A percentile compares a stretch with the other conserved stretches of the same genome.
These are phyloP conservation scores for Tipula lateralis DNA, from an alignment of 2,888 invertebrate species.

Conservation along the genomic window DNA sequence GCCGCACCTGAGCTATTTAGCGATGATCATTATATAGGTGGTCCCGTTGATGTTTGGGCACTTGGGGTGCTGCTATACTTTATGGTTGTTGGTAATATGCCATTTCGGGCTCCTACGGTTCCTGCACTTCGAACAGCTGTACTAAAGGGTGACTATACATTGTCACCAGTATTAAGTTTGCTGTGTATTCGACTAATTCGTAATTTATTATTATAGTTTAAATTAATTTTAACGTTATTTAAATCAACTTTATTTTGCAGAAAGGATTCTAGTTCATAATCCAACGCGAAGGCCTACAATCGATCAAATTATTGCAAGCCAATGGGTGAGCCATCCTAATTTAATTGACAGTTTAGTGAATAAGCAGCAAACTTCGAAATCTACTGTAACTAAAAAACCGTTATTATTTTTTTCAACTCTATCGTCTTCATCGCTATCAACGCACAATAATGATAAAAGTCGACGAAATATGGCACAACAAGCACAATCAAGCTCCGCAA, in stretches of 20 bases:
- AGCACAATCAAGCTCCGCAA: conserved; percentile 37
- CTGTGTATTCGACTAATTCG: conserved; percentile 53
- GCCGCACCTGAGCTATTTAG: conserved; percentile 74
- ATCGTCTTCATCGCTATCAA: background rate
- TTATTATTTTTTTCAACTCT: background rate
- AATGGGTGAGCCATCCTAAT: conserved; percentile 53
- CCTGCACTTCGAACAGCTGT: conserved; percentile 64
- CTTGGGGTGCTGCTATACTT: conserved; percentile 68
- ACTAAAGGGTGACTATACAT: conserved; percentile 57
- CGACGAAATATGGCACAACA: background rate
- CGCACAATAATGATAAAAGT: background rate
- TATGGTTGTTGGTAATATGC: conserved; percentile 72
- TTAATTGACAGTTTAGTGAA: conserved; percentile 37
- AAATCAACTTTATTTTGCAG: conserved; percentile 41
- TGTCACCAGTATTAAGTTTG: conserved; percentile 53
- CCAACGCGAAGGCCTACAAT: conserved; percentile 51
- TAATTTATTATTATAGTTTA: conserved; percentile 39
- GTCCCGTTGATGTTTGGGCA: conserved; percentile 66
- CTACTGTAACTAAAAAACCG: conserved; percentile 38
- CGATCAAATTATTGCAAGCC: conserved; percentile 51
- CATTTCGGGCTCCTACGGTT: conserved; percentile 73
- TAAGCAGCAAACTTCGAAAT: conserved; percentile 32
- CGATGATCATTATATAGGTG: conserved; percentile 58
- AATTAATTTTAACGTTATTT: background rate
- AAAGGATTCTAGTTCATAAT: conserved; percentile 51